Evolutionary conservation across 2,888 invertebrate genomes (phyloP).

Genomic region (Acrobasis suavella): DNA sequence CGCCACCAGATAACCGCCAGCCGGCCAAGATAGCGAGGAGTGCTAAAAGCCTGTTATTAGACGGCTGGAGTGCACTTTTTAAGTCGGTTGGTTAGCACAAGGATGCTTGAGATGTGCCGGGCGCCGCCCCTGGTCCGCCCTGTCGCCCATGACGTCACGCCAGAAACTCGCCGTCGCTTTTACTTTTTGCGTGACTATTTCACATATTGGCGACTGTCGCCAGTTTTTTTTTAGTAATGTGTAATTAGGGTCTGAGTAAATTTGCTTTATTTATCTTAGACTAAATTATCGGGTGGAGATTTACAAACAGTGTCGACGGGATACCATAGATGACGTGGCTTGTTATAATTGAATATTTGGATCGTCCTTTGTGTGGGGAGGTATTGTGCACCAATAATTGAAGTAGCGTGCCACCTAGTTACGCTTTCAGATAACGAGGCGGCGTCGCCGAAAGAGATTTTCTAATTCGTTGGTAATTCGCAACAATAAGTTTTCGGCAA

Average conservation of each 20-base stretch:
- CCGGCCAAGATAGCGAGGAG: constrained; percentile 56
- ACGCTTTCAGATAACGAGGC: constrained; percentile 64
- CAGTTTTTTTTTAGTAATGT: constrained; percentile 69
- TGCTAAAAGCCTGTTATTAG: constrained; percentile 76
- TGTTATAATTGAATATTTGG: constrained; percentile 33
- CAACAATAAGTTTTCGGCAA: constrained; percentile 63
- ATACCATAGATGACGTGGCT: constrained; percentile 39
- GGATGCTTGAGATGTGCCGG: constrained; percentile 51
- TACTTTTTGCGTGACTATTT: constrained; percentile 72
- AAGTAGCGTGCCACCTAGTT: constrained; percentile 74
- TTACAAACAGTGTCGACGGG: constrained; percentile 50
- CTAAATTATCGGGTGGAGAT: constrained; percentile 49
- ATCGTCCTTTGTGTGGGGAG: constrained; percentile 24
- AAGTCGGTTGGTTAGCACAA: constrained; percentile 52
- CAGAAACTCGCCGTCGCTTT: constrained; percentile 61
- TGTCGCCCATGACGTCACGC: constrained; percentile 78
- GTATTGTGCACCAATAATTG: constrained; percentile 48
- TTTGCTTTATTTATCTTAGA: constrained; percentile 66
- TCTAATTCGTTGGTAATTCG: constrained; percentile 78
- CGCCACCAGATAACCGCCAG: constrained; percentile 60
- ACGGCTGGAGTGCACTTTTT: constrained; percentile 61
- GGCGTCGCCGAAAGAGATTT: constrained; percentile 61
- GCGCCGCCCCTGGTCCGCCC: constrained; percentile 77
- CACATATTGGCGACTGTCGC: constrained; percentile 78
- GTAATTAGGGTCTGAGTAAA: constrained; percentile 72